A percentile compares a stretch with the other conserved stretches of the same genome.
Evolutionary conservation across 2,113 vertebrate genomes (phyloP).

Genomic region (Myrmecobius fasciatus): DNA sequence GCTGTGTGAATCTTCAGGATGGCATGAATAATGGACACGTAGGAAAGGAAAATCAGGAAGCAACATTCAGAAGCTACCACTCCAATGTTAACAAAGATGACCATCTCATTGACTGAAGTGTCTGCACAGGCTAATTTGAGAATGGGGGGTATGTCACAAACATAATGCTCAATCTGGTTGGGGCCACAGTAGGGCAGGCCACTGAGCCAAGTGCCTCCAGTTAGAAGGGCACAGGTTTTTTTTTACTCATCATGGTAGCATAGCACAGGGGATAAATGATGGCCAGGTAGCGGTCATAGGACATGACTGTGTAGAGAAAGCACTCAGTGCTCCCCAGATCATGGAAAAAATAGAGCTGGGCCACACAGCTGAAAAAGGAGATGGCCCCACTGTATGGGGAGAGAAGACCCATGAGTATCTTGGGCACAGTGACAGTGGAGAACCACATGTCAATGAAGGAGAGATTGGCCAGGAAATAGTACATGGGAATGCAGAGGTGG

Average conservation of each 20-base stretch:
- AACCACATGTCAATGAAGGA: constrained; percentile 67
- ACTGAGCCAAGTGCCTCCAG: constrained; percentile 51
- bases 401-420: constrained; percentile 53
- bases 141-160: constrained; percentile 69
- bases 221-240: not conserved
- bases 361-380: constrained; percentile 36
- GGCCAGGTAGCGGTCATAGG: constrained; percentile 58
- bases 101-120: constrained; percentile 22
- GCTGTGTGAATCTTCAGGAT: constrained; percentile 63
- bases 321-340: constrained; percentile 39
- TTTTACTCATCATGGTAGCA: constrained; percentile 39
- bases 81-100: constrained; percentile 63
- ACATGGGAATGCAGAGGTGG: constrained; percentile 55
- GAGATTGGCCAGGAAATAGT: constrained; percentile 65
- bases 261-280: constrained; percentile 48
- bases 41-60: constrained; percentile 64
- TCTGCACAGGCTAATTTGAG: constrained; percentile 70
- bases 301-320: constrained; percentile 59
- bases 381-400: constrained; percentile 52
- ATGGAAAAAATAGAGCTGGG: constrained; percentile 66
- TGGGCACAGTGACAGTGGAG: constrained; percentile 61
- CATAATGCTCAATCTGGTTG: constrained; percentile 69
- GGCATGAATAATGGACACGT: constrained; percentile 57
- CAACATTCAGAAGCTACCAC: constrained; percentile 58
- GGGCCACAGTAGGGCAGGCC: constrained; percentile 66